Evolutionary conservation across 2,797 vertebrate species (phyloP), one percentile per base, ranked within the genome.

Genomic region (Alcedo quadribrachys): DNA sequence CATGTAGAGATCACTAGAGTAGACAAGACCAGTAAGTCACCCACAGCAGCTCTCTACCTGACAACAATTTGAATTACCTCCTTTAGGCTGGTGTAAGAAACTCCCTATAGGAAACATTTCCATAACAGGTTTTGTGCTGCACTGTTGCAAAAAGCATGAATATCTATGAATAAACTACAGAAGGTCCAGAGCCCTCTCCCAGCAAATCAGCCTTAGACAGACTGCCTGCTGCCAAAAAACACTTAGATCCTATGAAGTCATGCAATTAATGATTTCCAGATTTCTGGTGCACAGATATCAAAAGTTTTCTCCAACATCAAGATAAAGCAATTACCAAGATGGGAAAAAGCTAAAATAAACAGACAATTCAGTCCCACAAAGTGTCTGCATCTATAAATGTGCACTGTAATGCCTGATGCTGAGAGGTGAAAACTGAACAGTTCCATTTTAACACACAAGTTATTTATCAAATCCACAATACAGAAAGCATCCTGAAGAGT

Each of bases 191-290:
- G n/a, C 5, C 40, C 20, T 87, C 48, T 88, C 51, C 35, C 60
- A 53, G 22, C 16, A 54, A 82, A 51, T 11, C 55, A 65, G 53
- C 40, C 65, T 79, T 50, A 55, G 4, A 60, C 19, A 54, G 28
- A 37, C n/a, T 33, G 62, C 53, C 43, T 54, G 71, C 60, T 92
- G 88, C 80, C 74, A 92, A 92, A 88, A 88, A 40, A 48, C 77
- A 75, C 92, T 84, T 82, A 81, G 65, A 81, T 70, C 60, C 51
- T 83, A 51, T 92, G 78, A 96, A 33, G 65, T 95, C 79, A 92
- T 21, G 33, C 61, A 84, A 85, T 19, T 46, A 91, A 91, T 22
- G n/a, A 85, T 81, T 93, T 96, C 87, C 85, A 94, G 85, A 92
- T 37, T 90, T 90, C 78, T 89, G 84, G 77, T 61, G 20, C 60